These are phyloP conservation scores for Phycodurus eques DNA, from an alignment of 2,113 vertebrate genomes.

Conservation along the genomic window DNA sequence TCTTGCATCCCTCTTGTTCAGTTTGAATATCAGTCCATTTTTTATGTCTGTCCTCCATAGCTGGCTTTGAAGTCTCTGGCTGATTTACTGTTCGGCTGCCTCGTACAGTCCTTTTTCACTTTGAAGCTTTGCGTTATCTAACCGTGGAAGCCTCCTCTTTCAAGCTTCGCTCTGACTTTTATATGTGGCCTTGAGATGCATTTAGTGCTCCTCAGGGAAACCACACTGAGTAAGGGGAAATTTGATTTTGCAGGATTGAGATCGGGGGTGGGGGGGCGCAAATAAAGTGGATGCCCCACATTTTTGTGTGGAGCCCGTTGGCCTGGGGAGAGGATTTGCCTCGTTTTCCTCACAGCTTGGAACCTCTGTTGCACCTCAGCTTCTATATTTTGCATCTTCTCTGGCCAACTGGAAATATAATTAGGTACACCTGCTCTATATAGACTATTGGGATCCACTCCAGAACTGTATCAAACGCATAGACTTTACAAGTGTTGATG, in stretches of 20 bases:
- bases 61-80: conserved; percentile 60
- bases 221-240: conserved; percentile 63
- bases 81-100: conserved; percentile 62
- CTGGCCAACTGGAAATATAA: neutral
- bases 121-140: conserved; percentile 57
- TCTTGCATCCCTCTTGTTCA: conserved; percentile 28
- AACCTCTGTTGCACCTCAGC: conserved; percentile 55
- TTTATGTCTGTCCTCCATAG: conserved; percentile 31
- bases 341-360: conserved; percentile 53
- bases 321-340: conserved; percentile 64
- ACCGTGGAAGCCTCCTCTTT: conserved; percentile 37
- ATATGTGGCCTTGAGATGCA: conserved; percentile 38
- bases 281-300: conserved; percentile 60
- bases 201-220: conserved; percentile 56
- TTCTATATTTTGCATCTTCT: conserved; percentile 50
- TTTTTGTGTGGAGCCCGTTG: conserved; percentile 62
- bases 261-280: conserved; percentile 44
- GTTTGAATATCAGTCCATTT: conserved; percentile 27
- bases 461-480: neutral
- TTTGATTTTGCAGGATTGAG: conserved; percentile 61
- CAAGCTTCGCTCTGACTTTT: conserved; percentile 47
- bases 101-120: conserved; percentile 50
- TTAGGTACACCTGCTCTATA: neutral
- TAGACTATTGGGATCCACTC: neutral
- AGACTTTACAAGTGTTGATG: neutral